A percentile compares a stretch with the other conserved stretches of the same genome.
Evolutionary conservation across 2,888 invertebrate genomes (phyloP).

Genomic region (Petrolisthes cinctipes): DNA sequence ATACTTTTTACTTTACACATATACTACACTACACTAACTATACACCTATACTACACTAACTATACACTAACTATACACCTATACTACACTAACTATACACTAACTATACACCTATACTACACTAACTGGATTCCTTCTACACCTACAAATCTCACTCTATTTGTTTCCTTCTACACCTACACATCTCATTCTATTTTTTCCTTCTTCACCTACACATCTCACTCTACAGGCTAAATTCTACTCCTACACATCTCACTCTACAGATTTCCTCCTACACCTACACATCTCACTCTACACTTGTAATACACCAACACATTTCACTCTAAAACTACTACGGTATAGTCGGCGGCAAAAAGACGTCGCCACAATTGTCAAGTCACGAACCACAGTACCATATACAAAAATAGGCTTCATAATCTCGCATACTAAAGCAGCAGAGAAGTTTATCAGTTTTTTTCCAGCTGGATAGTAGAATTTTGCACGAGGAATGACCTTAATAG

Average conservation of each 20-base stretch:
- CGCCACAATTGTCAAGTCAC: no score
- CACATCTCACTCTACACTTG: not conserved
- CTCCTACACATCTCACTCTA: not conserved
- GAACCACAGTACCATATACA: no score
- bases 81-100: not conserved
- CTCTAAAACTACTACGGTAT: no score
- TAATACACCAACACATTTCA: not conserved
- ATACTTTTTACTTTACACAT: not conserved
- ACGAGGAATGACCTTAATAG: no score
- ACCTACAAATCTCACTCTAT: not conserved
- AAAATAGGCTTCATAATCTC: no score
- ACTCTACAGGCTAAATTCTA: not conserved
- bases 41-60: not conserved
- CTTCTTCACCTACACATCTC: not conserved
- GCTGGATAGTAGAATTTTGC: no score
- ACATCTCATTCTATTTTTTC: not conserved
- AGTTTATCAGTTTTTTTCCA: no score
- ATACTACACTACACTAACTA: not conserved
- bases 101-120: not conserved
- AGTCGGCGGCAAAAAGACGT: no score
- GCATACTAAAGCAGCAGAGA: no score
- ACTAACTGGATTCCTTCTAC: not conserved
- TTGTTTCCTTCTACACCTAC: not conserved
- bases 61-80: not conserved
- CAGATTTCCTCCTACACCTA: not conserved